Evolutionary conservation across 2,797 vertebrate genomes (phyloP).

Genomic region (Poecilia wingei): DNA sequence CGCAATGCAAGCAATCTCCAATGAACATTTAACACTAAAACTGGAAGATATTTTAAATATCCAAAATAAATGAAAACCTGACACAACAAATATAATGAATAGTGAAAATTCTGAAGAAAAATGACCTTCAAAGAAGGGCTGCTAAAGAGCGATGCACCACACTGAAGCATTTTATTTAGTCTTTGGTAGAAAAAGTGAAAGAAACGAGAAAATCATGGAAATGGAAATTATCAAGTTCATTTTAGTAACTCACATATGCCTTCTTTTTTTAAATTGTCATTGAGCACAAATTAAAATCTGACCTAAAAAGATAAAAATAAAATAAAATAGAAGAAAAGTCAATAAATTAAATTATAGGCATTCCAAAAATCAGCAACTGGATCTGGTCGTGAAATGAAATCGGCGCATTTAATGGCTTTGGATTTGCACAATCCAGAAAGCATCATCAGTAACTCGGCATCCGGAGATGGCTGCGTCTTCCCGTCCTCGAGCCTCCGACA

Average conservation of each 20-base stretch:
- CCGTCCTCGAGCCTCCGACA: constrained; percentile 19
- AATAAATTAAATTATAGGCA: neutral
- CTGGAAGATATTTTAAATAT: too few relatives aligned
- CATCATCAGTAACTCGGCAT: neutral
- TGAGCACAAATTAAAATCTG: neutral
- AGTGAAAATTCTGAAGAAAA: too few relatives aligned
- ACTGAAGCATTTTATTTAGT: too few relatives aligned
- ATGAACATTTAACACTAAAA: too few relatives aligned
- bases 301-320: neutral
- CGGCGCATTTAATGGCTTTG: neutral
- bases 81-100: too few relatives aligned
- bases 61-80: too few relatives aligned
- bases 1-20: too few relatives aligned
- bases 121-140: too few relatives aligned
- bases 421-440: neutral
- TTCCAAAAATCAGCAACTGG: neutral
- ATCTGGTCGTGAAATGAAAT: neutral
- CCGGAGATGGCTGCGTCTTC: constrained; percentile 9
- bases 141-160: too few relatives aligned
- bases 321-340: neutral
- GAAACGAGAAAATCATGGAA: too few relatives aligned
- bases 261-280: neutral
- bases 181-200: too few relatives aligned
- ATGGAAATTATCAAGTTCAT: too few relatives aligned
- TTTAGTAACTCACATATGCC: neutral